Percentiles rank a stretch among this genome's conserved stretches.
phyloP scores from a whole-genome alignment of 2,888 invertebrate species.

The Drosophila nigritarsus region DNA sequence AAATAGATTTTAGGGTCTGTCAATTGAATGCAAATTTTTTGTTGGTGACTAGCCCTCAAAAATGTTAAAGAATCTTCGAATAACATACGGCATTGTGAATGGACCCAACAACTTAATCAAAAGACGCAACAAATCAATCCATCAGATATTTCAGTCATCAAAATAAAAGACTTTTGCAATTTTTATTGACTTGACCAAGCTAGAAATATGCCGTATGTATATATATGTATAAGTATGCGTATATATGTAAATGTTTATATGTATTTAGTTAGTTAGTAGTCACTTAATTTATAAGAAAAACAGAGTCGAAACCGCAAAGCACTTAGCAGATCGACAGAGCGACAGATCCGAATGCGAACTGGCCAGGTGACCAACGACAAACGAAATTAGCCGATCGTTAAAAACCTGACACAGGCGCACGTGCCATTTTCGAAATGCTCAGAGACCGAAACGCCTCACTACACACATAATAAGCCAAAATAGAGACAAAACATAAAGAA shows the following conservation, averaged over 20 bases:
- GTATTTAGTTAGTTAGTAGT: slow-evolving; percentile 49
- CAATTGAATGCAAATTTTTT: slow-evolving; percentile 41
- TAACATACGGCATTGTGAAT: slow-evolving; percentile 52
- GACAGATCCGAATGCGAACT: slow-evolving; percentile 9
- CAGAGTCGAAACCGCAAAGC: slow-evolving; percentile 39
- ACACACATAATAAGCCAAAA: slow-evolving; percentile 54
- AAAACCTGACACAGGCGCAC: slow-evolving; percentile 80
- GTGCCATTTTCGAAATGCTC: slow-evolving; percentile 77
- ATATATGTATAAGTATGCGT: neutral
- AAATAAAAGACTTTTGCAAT: slow-evolving; percentile 32
- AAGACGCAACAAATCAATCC: slow-evolving; percentile 67
- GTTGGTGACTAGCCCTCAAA: slow-evolving; percentile 10
- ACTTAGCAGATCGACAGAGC: slow-evolving; percentile 52
- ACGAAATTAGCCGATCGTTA: slow-evolving; percentile 77
- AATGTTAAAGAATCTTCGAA: neutral
- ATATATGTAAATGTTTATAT: slow-evolving; percentile 6
- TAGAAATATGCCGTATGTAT: neutral
- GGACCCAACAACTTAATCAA: slow-evolving; percentile 66
- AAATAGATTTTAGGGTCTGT: slow-evolving; percentile 9
- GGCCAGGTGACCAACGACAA: slow-evolving; percentile 19
- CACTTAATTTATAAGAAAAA: slow-evolving; percentile 45
- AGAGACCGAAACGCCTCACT: slow-evolving; percentile 63
- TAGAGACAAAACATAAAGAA: slow-evolving; percentile 15
- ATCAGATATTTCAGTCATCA: slow-evolving; percentile 56
- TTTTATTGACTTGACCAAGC: slow-evolving; percentile 47